Evolutionary conservation across 2,888 invertebrate genomes (phyloP).

Genomic region (Apamea anceps): DNA sequence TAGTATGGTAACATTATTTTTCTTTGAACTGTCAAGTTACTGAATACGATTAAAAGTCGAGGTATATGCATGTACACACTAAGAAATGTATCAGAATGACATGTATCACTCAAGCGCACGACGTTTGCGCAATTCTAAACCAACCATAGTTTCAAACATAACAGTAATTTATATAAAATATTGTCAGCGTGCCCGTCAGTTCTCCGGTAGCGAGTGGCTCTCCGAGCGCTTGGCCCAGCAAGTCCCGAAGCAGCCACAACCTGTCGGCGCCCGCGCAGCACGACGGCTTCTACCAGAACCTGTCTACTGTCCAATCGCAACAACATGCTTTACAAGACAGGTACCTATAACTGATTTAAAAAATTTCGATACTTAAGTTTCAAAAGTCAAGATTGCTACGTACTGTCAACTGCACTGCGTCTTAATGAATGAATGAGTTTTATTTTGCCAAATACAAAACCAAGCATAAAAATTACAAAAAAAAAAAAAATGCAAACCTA

Average conservation of each 20-base stretch:
- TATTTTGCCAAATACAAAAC: neutral
- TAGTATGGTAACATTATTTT: too few relatives aligned
- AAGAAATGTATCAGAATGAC: neutral
- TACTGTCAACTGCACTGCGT: too few relatives aligned
- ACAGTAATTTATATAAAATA: neutral
- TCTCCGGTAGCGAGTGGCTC: constrained; percentile 62
- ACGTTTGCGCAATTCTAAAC: neutral
- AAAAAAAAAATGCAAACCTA: neutral
- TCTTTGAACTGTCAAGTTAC: too few relatives aligned
- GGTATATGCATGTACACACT: neutral
- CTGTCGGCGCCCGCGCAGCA: constrained; percentile 78
- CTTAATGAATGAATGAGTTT: neutral
- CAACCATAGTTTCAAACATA: neutral
- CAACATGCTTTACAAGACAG: constrained; percentile 81
- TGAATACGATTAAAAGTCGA: too few relatives aligned
- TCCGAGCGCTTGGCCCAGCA: constrained; percentile 81
- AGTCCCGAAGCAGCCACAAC: constrained; percentile 88
- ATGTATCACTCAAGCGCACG: neutral
- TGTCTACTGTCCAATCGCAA: constrained; percentile 90
- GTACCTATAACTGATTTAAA: constrained; percentile 44
- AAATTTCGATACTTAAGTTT: neutral
- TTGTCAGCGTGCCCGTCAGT: constrained; percentile 56
- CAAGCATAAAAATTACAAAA: neutral
- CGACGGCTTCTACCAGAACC: constrained; percentile 91
- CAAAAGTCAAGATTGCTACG: neutral